These are phyloP conservation scores for Pomacea canaliculata DNA, from an alignment of 2,888 invertebrate species.

Conservation along the genomic window DNA sequence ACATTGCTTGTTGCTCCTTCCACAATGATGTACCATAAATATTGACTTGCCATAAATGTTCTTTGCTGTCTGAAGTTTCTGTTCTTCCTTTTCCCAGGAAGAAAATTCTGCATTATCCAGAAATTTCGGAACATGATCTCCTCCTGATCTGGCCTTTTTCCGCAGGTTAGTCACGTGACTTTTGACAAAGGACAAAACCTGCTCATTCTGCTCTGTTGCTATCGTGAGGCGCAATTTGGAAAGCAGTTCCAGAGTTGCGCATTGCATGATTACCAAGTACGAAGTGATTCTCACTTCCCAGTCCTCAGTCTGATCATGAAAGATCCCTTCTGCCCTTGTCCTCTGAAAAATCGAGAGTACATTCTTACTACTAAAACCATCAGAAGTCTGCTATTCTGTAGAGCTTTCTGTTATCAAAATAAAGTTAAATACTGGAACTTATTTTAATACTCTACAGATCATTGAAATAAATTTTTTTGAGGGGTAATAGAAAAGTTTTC, in stretches of 20 bases:
- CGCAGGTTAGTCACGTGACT: slow-evolving; percentile 89
- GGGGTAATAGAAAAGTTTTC: no score
- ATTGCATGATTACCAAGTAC: slow-evolving; percentile 30
- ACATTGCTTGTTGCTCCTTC: no score
- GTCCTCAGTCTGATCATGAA: slow-evolving; percentile 77
- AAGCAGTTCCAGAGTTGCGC: slow-evolving; percentile 81
- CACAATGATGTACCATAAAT: no score
- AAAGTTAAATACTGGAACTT: no score
- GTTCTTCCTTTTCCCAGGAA: no score
- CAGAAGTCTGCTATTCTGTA: no score
- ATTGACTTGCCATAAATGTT: no score
- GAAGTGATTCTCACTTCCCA: slow-evolving; percentile 31
- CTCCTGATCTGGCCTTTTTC: slow-evolving; percentile 85
- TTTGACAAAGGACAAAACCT: slow-evolving; percentile 96
- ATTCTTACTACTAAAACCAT: no score
- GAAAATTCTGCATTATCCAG: slow-evolving; percentile 67
- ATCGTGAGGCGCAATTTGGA: slow-evolving; percentile 76
- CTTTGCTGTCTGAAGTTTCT: no score
- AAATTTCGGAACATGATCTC: slow-evolving; percentile 83
- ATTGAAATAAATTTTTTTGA: no score
- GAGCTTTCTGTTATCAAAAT: no score
- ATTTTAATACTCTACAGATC: no score
- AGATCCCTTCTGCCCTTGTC: slow-evolving; percentile 74
- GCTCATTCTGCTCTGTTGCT: slow-evolving; percentile 69
- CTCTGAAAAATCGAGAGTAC: slow-evolving; percentile 39